Evolutionary conservation across 2,797 vertebrate species (phyloP), one percentile per base, ranked within the genome.

Genomic region (Falco cherrug): DNA sequence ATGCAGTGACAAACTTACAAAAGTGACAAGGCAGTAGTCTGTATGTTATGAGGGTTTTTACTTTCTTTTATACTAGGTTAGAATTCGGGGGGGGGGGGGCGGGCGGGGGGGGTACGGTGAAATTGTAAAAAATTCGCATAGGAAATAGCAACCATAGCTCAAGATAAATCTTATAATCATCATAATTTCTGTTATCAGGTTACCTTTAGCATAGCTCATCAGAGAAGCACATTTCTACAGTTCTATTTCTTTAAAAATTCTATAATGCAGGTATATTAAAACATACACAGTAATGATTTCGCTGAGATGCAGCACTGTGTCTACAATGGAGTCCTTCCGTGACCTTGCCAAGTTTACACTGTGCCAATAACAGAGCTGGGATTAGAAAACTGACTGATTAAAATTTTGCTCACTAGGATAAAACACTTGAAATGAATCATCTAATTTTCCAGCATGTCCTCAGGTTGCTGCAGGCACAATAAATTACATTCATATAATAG

Each of bases 401-500:
- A 97, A 98, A 96, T 96, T 98, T 98, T 97, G 92, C 95, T 98
- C 96, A 98, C 92, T 95, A 95, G 77, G 93, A 97, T 97, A 97
- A 98, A 98, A 97, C 88, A 97, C 91, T 98, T 97, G 85, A 97
- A 98, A 98, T 96, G 69, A 98, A 97, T 97, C 94, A 98, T 94
- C 87, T 96, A 65, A 98, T 96, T 97, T 98, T 97, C 84, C 91
- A 97, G 81, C 78, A 86, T 94, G 79, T 95, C 95, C 96, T 96
- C 73, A 14, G 57, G 79, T 97, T 97, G 92, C 91, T 94, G 90
- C 68, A 95, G 87, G 94, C 92, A 97, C 91, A 96, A 97, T 97
- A 98, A 97, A 97, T 97, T 97, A 96, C 35, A 84, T 45, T 91
- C 68, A 35, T 87, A 91, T 88, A 96, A 93, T 16, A 94, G 87